phyloP scores from a whole-genome alignment of 2,113 vertebrate species.

The Anser brachyrhynchus region DNA sequence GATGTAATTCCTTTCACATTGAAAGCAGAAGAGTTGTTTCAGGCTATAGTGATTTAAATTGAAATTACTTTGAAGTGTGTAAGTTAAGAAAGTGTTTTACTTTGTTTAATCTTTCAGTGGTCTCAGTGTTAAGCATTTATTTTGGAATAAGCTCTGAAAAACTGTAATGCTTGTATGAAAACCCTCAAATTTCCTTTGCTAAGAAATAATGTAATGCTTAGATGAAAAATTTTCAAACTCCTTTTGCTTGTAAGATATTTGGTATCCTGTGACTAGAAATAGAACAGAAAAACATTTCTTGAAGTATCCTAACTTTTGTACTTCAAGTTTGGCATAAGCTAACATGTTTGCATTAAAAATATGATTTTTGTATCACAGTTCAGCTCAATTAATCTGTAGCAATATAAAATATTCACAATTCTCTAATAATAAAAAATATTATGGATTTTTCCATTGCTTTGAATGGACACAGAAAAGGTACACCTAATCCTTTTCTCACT shows the following conservation, averaged over 20 bases:
- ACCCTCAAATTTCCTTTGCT: not conserved
- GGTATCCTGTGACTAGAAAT: not conserved
- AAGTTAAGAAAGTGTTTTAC: not conserved
- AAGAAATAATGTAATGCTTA: not conserved
- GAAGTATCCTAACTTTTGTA: not conserved
- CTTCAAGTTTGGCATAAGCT: not conserved
- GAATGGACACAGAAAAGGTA: not conserved
- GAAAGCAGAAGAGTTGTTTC: slow-evolving; percentile 18
- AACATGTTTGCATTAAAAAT: not conserved
- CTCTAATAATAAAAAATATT: not conserved
- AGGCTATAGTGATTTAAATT: slow-evolving; percentile 8
- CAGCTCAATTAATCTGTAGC: not conserved
- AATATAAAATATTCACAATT: not conserved
- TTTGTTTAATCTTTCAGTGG: not conserved
- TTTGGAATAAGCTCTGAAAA: slow-evolving; percentile 31
- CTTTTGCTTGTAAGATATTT: not conserved
- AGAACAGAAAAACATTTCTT: not conserved
- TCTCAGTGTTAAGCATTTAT: not conserved
- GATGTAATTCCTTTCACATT: slow-evolving; percentile 8
- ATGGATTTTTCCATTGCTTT: not conserved
- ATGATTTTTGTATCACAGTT: not conserved
- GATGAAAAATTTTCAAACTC: not conserved
- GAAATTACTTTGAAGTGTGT: slow-evolving; percentile 14
- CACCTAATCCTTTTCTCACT: not conserved
- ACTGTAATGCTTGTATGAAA: not conserved